Percentiles rank a stretch among this genome's conserved stretches.
Evolutionary conservation across 2,113 vertebrate species (phyloP).

Genomic region (Oplegnathus fasciatus): DNA sequence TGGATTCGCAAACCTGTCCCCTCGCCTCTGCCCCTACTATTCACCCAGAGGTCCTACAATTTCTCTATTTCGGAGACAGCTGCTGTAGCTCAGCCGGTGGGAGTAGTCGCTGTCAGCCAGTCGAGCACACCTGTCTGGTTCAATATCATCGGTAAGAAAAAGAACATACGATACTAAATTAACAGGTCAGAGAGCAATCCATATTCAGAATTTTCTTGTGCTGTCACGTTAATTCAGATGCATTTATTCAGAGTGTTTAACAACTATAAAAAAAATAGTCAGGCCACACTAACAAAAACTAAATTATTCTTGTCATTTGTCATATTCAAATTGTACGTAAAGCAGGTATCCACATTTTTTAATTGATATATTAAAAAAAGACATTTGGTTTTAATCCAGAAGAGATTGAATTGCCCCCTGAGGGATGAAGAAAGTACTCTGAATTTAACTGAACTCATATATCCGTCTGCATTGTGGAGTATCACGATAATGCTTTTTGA

Average conservation of each 20-base stretch:
- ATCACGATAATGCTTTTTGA: background rate
- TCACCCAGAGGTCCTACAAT: conserved; percentile 93
- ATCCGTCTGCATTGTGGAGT: background rate
- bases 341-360: background rate
- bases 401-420: background rate
- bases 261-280: background rate
- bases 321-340: background rate
- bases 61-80: conserved; percentile 93
- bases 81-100: conserved; percentile 93
- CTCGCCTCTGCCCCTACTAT: conserved; percentile 86
- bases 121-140: conserved; percentile 94
- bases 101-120: conserved; percentile 92
- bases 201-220: conserved; percentile 3
- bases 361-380: background rate
- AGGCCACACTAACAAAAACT: background rate
- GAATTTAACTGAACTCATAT: background rate
- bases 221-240: background rate
- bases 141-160: conserved; percentile 91
- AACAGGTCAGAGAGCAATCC: background rate
- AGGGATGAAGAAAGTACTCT: background rate
- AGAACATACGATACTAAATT: background rate
- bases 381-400: background rate
- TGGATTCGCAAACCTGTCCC: conserved; percentile 93
- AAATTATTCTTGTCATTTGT: background rate
- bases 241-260: background rate